phyloP scores from a whole-genome alignment of 1,140 invertebrate genomes.

The Neodiprion lecontei region DNA sequence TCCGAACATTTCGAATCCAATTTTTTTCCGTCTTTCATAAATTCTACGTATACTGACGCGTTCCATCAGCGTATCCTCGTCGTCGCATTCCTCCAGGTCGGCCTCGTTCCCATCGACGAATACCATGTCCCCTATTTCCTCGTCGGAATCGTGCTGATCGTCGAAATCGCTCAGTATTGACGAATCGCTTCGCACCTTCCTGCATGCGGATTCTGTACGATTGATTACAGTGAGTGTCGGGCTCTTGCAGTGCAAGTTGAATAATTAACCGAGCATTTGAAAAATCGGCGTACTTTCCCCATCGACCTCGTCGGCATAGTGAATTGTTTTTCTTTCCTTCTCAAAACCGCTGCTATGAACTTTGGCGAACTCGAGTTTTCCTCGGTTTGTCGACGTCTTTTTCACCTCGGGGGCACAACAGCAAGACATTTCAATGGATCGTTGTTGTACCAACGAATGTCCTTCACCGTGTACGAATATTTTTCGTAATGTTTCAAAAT shows the following conservation, averaged over 20 bases:
- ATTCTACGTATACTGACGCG: constrained; percentile 1
- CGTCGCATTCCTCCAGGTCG: constrained; percentile 17
- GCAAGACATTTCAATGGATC: not conserved
- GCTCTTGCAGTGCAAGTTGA: not conserved
- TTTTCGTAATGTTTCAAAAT: too few relatives aligned
- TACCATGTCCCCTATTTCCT: constrained; percentile 16
- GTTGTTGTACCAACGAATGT: too few relatives aligned
- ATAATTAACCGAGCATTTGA: not conserved
- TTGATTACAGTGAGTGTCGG: not conserved
- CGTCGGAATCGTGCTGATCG: not conserved
- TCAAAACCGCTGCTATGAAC: constrained; percentile 12
- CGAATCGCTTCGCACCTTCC: not conserved
- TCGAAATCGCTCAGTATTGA: not conserved
- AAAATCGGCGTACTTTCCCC: not conserved
- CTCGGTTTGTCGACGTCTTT: not conserved
- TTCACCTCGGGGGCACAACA: not conserved
- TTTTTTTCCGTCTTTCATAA: too few relatives aligned
- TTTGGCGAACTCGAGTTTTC: not conserved
- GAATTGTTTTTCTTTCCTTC: constrained; percentile 4
- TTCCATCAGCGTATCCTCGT: constrained; percentile 21
- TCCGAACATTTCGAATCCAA: too few relatives aligned
- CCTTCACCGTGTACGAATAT: too few relatives aligned
- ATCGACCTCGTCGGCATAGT: not conserved
- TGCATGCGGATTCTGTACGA: not conserved
- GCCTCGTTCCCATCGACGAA: constrained; percentile 23